Evolutionary conservation across 2,797 vertebrate species (phyloP).

Genomic region (Chiroxiphia lanceolata): DNA sequence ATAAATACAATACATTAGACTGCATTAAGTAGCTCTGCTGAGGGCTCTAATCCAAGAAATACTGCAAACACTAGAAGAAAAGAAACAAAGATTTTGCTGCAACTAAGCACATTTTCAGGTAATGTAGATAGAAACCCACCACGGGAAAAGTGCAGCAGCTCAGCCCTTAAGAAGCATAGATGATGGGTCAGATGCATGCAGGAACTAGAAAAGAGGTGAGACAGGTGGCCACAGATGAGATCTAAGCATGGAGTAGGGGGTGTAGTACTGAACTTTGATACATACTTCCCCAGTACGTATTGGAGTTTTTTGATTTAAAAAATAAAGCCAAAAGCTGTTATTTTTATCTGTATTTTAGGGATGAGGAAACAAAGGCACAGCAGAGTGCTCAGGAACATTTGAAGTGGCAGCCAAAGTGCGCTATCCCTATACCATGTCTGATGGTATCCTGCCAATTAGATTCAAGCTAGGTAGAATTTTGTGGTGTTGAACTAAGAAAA

Average conservation of each 20-base stretch:
- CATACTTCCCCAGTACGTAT: neutral
- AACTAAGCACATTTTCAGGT: neutral
- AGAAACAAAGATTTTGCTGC: neutral
- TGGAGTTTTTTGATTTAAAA: neutral
- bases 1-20: neutral
- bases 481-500: neutral
- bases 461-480: neutral
- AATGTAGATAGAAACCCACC: neutral
- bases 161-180: neutral
- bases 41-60: neutral
- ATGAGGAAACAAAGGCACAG: neutral
- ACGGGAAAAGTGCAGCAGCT: neutral
- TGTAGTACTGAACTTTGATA: neutral
- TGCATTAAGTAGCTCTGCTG: neutral
- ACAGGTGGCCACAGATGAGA: neutral
- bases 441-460: neutral
- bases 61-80: neutral
- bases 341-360: neutral
- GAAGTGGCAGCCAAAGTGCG: neutral
- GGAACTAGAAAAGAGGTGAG: neutral
- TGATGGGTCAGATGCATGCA: neutral
- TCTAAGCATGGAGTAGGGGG: neutral
- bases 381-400: neutral
- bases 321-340: neutral
- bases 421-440: neutral